A percentile compares a stretch with the other conserved stretches of the same genome.
phyloP scores from a whole-genome alignment of 2,888 invertebrate species.

The Hoplodrina blanda region DNA sequence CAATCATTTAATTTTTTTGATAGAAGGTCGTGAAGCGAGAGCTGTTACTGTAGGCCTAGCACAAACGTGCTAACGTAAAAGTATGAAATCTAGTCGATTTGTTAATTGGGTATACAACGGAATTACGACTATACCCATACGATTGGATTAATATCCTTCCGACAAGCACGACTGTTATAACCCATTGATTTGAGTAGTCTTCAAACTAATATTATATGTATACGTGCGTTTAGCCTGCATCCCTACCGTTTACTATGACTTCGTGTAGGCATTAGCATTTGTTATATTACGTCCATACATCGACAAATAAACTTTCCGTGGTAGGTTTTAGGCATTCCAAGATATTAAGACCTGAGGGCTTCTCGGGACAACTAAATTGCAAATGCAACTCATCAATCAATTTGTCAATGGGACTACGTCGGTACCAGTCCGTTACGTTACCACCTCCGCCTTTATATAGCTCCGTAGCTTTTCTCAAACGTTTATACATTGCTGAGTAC shows the following conservation, averaged over 20 bases:
- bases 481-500: conserved; percentile 42
- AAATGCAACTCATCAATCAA: conserved; percentile 78
- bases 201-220: neutral
- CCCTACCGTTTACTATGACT: too few relatives aligned
- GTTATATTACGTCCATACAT: too few relatives aligned
- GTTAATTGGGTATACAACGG: neutral
- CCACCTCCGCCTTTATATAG: conserved; percentile 47
- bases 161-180: neutral
- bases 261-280: too few relatives aligned
- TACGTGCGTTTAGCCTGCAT: too few relatives aligned
- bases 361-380: conserved; percentile 24
- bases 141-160: neutral
- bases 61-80: too few relatives aligned
- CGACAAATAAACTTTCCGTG: neutral
- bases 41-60: neutral
- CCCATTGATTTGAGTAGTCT: neutral
- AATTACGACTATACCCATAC: neutral
- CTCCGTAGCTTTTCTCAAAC: conserved; percentile 6
- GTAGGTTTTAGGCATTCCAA: neutral
- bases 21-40: neutral
- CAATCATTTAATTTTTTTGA: neutral
- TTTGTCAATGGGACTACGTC: conserved; percentile 81
- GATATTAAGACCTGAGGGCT: conserved; percentile 8
- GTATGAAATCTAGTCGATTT: neutral
- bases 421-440: conserved; percentile 66